Evolutionary conservation across 2,113 vertebrate genomes (phyloP).

Genomic region (Poeciliopsis turrubarensis): DNA sequence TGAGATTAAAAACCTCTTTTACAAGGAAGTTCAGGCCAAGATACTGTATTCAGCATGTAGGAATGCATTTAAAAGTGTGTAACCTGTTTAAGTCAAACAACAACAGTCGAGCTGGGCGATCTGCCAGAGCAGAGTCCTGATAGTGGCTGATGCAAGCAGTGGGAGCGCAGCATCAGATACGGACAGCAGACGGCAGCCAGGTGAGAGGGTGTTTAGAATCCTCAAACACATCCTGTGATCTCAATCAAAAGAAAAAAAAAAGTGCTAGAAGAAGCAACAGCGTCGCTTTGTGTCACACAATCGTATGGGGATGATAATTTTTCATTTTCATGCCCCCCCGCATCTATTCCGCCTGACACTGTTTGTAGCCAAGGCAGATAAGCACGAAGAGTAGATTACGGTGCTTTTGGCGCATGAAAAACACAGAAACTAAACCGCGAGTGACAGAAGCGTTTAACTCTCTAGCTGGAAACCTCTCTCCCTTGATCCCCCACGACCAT

Average conservation of each 20-base stretch:
- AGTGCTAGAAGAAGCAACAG: conserved; percentile 1
- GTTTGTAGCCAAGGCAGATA: conserved; percentile 83
- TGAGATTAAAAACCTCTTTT: no score
- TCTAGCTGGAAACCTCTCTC: conserved; percentile 92
- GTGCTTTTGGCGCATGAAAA: conserved; percentile 92
- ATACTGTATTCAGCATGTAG: conserved; percentile 38
- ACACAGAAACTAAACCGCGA: conserved; percentile 90
- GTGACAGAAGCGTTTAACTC: conserved; percentile 96
- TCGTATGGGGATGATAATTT: conserved; percentile 68
- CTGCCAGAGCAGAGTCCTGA: conserved; percentile 36
- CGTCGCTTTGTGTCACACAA: conserved; percentile 55
- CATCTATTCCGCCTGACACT: conserved; percentile 83
- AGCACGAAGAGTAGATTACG: conserved; percentile 88
- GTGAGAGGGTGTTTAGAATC: conserved; percentile 62
- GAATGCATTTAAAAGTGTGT: conserved; percentile 39
- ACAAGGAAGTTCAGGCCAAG: no score
- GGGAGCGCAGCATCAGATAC: conserved; percentile 63
- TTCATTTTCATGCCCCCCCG: conserved; percentile 68
- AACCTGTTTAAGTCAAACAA: conserved; percentile 63
- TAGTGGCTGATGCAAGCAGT: conserved; percentile 39
- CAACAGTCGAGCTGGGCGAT: conserved; percentile 21
- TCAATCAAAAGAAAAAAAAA: conserved; percentile 64
- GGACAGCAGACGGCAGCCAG: conserved; percentile 43
- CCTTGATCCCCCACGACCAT: conserved; percentile 63
- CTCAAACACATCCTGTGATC: conserved; percentile 65